phyloP scores from a whole-genome alignment of 1,140 invertebrate genomes.

The Diorhabda carinulata region DNA sequence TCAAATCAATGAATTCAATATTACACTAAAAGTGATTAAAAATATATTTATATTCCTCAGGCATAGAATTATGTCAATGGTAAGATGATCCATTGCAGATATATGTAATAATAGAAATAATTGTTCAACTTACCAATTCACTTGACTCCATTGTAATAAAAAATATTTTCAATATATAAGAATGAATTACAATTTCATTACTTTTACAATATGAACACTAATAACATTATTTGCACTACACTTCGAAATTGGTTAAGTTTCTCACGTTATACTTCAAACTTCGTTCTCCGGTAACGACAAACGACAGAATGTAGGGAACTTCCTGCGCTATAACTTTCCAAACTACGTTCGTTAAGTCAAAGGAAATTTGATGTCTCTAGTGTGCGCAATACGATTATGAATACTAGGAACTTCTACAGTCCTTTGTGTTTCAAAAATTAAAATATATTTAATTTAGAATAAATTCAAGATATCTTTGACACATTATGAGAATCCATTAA shows the following conservation, averaged over 20 bases:
- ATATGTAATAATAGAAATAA: constrained; percentile 4
- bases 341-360: too few relatives aligned
- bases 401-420: too few relatives aligned
- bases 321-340: background rate
- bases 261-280: constrained; percentile 2
- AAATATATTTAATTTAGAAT: too few relatives aligned
- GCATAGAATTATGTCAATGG: background rate
- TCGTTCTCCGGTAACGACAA: background rate
- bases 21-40: constrained; percentile 20
- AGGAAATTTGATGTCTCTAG: too few relatives aligned
- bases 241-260: background rate
- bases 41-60: background rate
- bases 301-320: background rate
- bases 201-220: constrained; percentile 2
- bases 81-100: background rate
- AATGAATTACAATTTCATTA: constrained; percentile 4
- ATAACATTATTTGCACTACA: background rate
- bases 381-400: too few relatives aligned
- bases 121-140: background rate
- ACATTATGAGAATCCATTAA: too few relatives aligned
- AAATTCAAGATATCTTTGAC: too few relatives aligned
- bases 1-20: constrained; percentile 43
- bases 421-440: too few relatives aligned
- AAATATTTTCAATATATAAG: background rate
- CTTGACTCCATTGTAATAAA: constrained; percentile 4